phyloP scores from a whole-genome alignment of 2,888 invertebrate species.

The Diaphora mendica region DNA sequence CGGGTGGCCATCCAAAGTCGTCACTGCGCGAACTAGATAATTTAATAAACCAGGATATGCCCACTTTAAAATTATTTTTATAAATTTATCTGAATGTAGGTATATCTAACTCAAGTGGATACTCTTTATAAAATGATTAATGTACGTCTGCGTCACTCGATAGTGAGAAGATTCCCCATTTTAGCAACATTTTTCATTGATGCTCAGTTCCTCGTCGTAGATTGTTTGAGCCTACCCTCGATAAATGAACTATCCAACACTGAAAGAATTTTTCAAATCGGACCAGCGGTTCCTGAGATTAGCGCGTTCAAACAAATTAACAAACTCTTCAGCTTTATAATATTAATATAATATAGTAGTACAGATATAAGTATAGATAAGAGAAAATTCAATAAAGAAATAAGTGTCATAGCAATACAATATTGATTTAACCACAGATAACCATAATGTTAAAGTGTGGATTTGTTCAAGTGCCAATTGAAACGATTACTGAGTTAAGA shows the following conservation, averaged over 20 bases:
- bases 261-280: too few species aligned
- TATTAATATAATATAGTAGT: too few species aligned
- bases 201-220: too few species aligned
- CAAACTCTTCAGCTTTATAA: too few species aligned
- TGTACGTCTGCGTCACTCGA: background rate
- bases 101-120: background rate
- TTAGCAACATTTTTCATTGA: too few species aligned
- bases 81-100: background rate
- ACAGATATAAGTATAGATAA: too few species aligned
- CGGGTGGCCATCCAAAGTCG: background rate
- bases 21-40: background rate
- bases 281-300: too few species aligned
- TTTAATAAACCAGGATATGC: conserved; percentile 1
- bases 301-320: background rate
- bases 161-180: too few species aligned
- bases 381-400: background rate
- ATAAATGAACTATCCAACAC: too few species aligned
- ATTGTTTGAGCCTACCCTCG: too few species aligned
- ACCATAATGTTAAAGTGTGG: background rate
- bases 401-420: background rate
- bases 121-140: background rate
- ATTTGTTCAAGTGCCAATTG: background rate
- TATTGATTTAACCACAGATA: background rate
- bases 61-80: conserved; percentile 1
- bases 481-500: background rate